Evolutionary conservation across 2,888 invertebrate species (phyloP).

Genomic region (Xestia ashworthii): DNA sequence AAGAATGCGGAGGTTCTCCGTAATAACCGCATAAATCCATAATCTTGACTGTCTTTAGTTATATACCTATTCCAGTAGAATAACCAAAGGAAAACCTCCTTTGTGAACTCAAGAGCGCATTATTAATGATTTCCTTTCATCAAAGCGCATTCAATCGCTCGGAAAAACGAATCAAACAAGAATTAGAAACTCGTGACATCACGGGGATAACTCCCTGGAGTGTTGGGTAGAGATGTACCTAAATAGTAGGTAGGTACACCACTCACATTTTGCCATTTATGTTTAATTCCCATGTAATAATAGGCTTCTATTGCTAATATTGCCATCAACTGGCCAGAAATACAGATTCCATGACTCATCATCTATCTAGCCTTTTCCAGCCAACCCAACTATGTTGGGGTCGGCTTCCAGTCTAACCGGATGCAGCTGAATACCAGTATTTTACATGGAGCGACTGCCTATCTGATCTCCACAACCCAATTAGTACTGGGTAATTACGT

Average conservation of each 20-base stretch:
- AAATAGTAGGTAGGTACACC: too few species aligned
- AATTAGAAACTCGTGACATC: not conserved
- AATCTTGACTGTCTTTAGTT: not conserved
- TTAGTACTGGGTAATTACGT: too few species aligned
- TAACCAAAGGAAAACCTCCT: conserved; percentile 34
- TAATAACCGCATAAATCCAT: conserved; percentile 29
- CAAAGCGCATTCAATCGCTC: conserved; percentile 16
- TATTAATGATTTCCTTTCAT: conserved; percentile 23
- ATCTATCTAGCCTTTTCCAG: too few species aligned
- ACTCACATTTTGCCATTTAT: not conserved
- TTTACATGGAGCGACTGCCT: too few species aligned
- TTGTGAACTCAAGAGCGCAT: conserved; percentile 7
- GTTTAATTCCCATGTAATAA: not conserved
- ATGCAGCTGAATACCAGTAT: too few species aligned
- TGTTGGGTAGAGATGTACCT: not conserved
- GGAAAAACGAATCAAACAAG: conserved; percentile 14
- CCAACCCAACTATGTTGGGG: too few species aligned
- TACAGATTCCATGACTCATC: not conserved
- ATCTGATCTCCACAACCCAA: too few species aligned
- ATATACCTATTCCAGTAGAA: conserved; percentile 28
- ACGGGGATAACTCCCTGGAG: not conserved
- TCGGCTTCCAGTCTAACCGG: too few species aligned
- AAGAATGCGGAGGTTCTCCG: conserved; percentile 17
- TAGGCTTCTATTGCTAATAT: not conserved
- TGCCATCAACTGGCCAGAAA: not conserved